Percentiles rank a stretch among this genome's conserved stretches.
phyloP scores from a whole-genome alignment of 1,140 invertebrate species.

The Maniola jurtina region DNA sequence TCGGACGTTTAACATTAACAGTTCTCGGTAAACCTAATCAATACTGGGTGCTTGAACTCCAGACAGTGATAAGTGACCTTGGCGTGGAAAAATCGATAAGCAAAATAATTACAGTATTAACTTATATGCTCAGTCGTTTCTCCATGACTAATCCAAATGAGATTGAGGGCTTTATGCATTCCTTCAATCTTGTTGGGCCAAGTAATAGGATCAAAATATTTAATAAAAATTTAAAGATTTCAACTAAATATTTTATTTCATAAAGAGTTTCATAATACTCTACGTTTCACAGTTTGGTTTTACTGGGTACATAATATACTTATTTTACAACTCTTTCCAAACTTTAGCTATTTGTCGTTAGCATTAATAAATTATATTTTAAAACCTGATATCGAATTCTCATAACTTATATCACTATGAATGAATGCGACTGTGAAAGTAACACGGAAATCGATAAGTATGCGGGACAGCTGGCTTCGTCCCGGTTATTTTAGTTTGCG shows the following conservation, averaged over 20 bases:
- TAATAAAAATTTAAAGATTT: no score
- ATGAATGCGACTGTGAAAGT: slow-evolving; percentile 41
- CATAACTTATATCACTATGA: slow-evolving; percentile 8
- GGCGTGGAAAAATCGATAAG: slow-evolving; percentile 18
- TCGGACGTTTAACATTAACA: not conserved
- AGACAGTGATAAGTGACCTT: slow-evolving; percentile 23
- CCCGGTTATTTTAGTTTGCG: slow-evolving; percentile 66
- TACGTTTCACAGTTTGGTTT: no score
- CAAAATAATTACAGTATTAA: not conserved
- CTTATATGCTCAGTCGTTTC: no score
- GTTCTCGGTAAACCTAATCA: slow-evolving; percentile 9
- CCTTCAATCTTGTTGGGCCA: no score
- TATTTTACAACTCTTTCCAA: no score
- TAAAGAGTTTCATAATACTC: no score
- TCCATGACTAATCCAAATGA: no score
- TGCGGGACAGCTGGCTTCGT: slow-evolving; percentile 54
- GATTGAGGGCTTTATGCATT: no score
- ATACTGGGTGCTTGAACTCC: slow-evolving; percentile 23
- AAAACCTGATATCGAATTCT: not conserved
- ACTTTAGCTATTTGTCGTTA: not conserved
- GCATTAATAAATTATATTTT: not conserved
- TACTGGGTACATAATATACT: no score
- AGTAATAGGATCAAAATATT: no score
- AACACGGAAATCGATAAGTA: slow-evolving; percentile 50
- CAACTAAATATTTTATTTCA: no score